Evolutionary conservation across 2,888 invertebrate genomes (phyloP).

Genomic region (Drosophila colorata): DNA sequence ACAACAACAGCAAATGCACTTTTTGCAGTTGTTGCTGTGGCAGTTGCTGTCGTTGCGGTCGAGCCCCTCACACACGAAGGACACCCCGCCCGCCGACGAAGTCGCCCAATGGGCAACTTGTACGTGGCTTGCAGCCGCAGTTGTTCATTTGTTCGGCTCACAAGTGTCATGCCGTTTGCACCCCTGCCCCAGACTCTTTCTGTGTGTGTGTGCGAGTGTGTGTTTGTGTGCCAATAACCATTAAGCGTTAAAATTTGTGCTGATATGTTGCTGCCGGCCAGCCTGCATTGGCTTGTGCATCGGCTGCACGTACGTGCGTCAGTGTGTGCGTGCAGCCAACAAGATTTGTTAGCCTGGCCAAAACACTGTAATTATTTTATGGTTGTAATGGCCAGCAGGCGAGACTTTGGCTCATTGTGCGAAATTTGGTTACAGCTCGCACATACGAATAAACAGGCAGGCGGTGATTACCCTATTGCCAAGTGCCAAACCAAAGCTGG

Average conservation of each 20-base stretch:
- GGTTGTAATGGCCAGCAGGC: conserved; percentile 39
- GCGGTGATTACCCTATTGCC: conserved; percentile 15
- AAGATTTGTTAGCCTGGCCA: conserved; percentile 59
- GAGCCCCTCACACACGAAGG: conserved; percentile 19
- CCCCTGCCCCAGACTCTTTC: not conserved
- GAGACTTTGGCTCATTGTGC: conserved; percentile 4
- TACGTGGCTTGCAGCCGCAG: conserved; percentile 56
- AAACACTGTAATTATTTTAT: conserved; percentile 74
- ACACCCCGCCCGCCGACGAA: conserved; percentile 1
- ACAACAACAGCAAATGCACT: conserved; percentile 24
- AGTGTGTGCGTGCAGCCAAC: conserved; percentile 38
- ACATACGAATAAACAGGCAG: conserved; percentile 2
- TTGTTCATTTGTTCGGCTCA: conserved; percentile 71
- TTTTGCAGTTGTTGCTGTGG: conserved; percentile 47
- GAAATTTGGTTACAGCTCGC: conserved; percentile 21
- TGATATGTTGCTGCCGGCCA: conserved; percentile 42
- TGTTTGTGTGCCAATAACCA: conserved; percentile 71
- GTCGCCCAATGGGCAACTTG: conserved; percentile 57
- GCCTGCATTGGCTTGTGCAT: conserved; percentile 43
- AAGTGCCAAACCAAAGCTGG: conserved; percentile 23
- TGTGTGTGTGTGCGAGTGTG: conserved; percentile 17
- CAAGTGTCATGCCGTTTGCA: conserved; percentile 76
- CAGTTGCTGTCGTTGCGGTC: conserved; percentile 65
- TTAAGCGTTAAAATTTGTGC: conserved; percentile 73
- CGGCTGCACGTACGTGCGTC: conserved; percentile 16